These are phyloP conservation scores for Pangasianodon gigas DNA, from an alignment of 2,113 vertebrate species.

Conservation along the genomic window DNA sequence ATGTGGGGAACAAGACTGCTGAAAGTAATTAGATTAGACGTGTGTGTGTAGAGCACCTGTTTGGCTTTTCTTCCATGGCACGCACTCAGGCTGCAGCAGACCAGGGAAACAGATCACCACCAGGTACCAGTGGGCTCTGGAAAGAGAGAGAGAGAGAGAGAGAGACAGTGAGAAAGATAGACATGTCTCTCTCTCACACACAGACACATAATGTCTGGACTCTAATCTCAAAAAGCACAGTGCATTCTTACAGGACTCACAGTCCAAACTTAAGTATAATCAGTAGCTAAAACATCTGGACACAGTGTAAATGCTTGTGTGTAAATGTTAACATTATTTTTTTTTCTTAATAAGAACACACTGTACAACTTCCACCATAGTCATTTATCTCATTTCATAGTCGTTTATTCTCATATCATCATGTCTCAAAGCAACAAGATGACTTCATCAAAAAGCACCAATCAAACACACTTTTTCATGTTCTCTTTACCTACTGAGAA, in stretches of 20 bases:
- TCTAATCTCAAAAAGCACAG: not conserved
- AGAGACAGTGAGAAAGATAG: not conserved
- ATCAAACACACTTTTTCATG: not conserved
- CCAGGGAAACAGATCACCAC: conserved; percentile 92
- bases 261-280: not conserved
- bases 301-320: not conserved
- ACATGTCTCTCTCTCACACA: not conserved
- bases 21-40: conserved; percentile 4
- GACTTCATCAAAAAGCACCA: not conserved
- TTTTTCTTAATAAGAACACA: conserved; percentile 38
- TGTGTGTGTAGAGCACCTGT: conserved; percentile 40
- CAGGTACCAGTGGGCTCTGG: conserved; percentile 91
- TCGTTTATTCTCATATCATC: not conserved
- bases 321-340: not conserved
- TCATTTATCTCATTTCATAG: not conserved
- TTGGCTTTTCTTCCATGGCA: conserved; percentile 62
- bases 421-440: not conserved
- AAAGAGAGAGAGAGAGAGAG: not conserved
- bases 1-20: not conserved
- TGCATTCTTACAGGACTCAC: not conserved
- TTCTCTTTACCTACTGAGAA: not conserved
- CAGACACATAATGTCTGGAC: not conserved
- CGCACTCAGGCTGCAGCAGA: conserved; percentile 76
- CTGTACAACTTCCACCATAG: not conserved
- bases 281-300: not conserved